Evolutionary conservation across 2,113 vertebrate genomes (phyloP), one percentile per base, ranked within the genome.

Genomic region (Paraplagusia blochii): DNA sequence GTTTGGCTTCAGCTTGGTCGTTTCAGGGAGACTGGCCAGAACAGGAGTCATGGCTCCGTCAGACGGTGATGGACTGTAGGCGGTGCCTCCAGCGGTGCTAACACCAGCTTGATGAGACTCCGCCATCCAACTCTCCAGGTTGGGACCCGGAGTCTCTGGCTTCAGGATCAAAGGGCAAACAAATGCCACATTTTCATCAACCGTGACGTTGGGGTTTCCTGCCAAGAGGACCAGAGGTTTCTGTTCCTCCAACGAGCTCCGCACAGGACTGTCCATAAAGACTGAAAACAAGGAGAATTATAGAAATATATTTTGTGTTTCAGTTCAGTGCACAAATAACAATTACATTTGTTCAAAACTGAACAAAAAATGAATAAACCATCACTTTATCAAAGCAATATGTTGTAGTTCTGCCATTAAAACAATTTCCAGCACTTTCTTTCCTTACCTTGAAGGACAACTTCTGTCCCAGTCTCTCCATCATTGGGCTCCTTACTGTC

Each of bases 81-180:
- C 82, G 0, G 49, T 79, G 6, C 82, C 81, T 42, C 74, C 57
- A 2, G 70, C 77, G 0, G 80, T 73, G 64, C 80, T 81, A 38
- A 69, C 74, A 0, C 53, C 61, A 14, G 80, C 59, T 9, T 69
- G 81, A 45, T 71, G 74, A 35, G 80, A 76, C 61, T 89, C 80
- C 0, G 60, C 10, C 16, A 72, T 62, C 4, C 49, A 45, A 14
- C 11, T 5, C 11, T 74, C 62, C 0, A 17, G 29, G 16, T 55
- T 72, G 1, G 51, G 45, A 3, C 17, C 42, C 1, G 44, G 44
- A 53, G 56, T 49, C 33, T 80, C 66, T 1, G 52, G 42, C 14
- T 44, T 77, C 1, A 74, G 67, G 55, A 74, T 63, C 14, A 80
- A 43, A 0, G 80, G 83, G 42, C 83, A 80, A 48, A 81, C 74